A percentile compares a stretch with the other conserved stretches of the same genome.
Conservation (phyloP, 2,113 vertebrate genomes). For the Myotis davidii region DNA sequence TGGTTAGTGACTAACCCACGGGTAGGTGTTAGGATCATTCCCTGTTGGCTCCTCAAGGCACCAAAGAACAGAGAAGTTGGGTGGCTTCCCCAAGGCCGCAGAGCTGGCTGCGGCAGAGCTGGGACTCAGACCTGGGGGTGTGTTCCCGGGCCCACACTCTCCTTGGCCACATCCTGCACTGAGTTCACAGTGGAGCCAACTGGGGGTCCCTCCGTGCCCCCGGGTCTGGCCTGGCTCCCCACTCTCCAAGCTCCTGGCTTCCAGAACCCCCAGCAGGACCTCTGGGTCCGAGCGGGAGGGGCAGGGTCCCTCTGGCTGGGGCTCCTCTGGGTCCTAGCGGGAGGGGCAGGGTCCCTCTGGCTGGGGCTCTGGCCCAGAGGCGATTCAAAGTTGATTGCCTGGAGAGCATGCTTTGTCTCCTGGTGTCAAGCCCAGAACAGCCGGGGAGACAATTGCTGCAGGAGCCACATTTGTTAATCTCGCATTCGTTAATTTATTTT, state of each 20-base stretch:
- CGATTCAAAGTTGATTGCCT: constrained; percentile 52
- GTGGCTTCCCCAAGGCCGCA: neutral
- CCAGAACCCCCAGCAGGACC: neutral
- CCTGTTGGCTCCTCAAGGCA: neutral
- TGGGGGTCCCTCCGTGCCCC: neutral
- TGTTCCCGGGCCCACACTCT: neutral
- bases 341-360: neutral
- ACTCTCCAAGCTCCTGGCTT: neutral
- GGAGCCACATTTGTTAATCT: constrained; percentile 75
- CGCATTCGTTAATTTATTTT: constrained; percentile 73
- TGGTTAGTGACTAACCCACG: too few relatives aligned
- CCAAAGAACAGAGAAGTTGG: neutral
- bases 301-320: neutral
- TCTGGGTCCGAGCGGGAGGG: neutral
- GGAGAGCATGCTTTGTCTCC: constrained; percentile 58
- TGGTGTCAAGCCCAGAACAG: constrained; percentile 61
- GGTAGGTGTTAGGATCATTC: neutral
- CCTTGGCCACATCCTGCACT: too few relatives aligned
- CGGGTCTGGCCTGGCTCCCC: neutral
- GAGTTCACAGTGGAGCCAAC: neutral
- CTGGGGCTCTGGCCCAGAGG: neutral
- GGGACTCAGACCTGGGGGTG: neutral
- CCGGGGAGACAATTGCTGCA: constrained; percentile 60
- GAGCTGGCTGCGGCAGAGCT: neutral
- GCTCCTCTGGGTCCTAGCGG: neutral